Evolutionary conservation across 2,888 invertebrate genomes (phyloP), one percentile per base, ranked within the genome.

Genomic region (Pachymerium ferrugineum): DNA sequence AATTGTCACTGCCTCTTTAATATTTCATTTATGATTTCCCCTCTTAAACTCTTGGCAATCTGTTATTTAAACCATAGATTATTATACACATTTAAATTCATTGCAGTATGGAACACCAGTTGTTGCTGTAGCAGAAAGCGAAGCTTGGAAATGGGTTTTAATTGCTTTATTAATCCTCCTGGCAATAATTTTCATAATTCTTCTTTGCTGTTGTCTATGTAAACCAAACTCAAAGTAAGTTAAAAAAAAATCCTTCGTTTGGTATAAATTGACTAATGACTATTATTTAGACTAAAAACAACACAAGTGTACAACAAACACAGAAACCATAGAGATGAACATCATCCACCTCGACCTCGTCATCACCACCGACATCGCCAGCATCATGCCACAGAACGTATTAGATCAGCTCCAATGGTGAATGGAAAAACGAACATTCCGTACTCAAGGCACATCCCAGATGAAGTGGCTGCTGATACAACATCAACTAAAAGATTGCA

Each of bases 91-190:
- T 62, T 62, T 62, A 19, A 3, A 19, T 19, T 28, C n/a, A n/a
- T 54, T 54, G 33, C 16, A 42, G 47, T 14, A 16, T 42, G 29
- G 12, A 14, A 30, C 19, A 3, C 4, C 67, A 5, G 16, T n/a
- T 72, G 70, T 54, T 8, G 33, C 31, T 8, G 62, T 22, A 2
- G 28, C 33, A 31, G 70, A 69, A 31, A 74, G 74, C 25, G 22
- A 70, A 2, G 76, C 75, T 28, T 76, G 76, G 76, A 76, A 76
- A 74, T 70, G 76, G 62, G 75, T 74, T 19, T 38, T 76, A 62
- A 76, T 76, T 67, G 75, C 74, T 31, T 22, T 76, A 16, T 69
- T 76, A n/a, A 72, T 76, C 19, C 28, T 76, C 8, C 68, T 76
- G 28, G 70, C 70, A 6, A 62, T 76, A 30, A 28, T 74, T n/a